Base-by-base conservation (phyloP, 2,113 vertebrate genomes). In the Fregata magnificens region DNA sequence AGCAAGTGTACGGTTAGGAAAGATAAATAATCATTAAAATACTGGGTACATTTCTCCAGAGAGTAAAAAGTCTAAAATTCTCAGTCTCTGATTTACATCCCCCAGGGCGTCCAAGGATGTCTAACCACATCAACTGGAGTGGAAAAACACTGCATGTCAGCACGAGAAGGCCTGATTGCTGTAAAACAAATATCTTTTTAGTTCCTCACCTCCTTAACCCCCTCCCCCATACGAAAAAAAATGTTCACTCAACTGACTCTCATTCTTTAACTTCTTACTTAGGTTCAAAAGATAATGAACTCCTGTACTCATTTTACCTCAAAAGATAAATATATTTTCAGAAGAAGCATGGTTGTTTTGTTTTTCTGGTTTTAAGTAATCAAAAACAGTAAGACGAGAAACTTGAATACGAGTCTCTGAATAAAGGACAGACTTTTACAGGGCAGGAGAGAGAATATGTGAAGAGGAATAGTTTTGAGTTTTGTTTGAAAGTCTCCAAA, bases 81-180 rank as follows among this genome's bases (percentile, higher is more conserved):
- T 80, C 58, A 92, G 65, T 93, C 77, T 86, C 55, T 96, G 91
- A 91, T 88, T 97, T 88, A 96, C n/a, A 95, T 61, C 81, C 81
- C 62, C 53, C 18, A 78, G 55, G 81, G 53, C 95, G 76, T 93
- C 67, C 28, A 31, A 55, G 18, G 71, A 95, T 78, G 69, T 88
- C 85, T 95, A 94, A 86, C 55, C 50, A 79, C 66, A 53, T 85
- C 91, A 94, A 53, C 83, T 88, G 96, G 67, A 88, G 91, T 97
- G 94, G 94, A 98, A 98, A 98, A 97, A 87, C 44, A 92, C 87
- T 93, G 63, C 38, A 70, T 79, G 86, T 95, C 95, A 96, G 93
- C 94, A 97, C 5, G 45, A 90, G 77, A 95, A 95, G 58, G 71
- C 44, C n/a, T 70, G 76, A 79, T 56, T 86, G 62, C 84, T 80